Conservation (phyloP, 1,140 invertebrate genomes). For the Octopus bimaculoides region DNA sequence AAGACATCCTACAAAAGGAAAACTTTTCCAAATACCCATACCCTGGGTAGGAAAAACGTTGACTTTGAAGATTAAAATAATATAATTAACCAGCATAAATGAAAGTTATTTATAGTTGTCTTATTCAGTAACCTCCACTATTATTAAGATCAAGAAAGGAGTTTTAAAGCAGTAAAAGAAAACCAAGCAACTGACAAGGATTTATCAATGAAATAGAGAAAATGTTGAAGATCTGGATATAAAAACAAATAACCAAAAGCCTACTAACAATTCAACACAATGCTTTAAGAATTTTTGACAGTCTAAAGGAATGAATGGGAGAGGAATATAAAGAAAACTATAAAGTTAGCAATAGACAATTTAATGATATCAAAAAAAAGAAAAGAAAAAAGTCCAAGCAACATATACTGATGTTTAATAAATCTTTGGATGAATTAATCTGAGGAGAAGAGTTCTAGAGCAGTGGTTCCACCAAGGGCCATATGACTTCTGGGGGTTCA, state of each 20-base stretch:
- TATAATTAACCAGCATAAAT: neutral
- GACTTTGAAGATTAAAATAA: neutral
- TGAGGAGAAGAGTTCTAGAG: neutral
- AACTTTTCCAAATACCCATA: neutral
- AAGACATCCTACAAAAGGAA: neutral
- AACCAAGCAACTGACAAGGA: neutral
- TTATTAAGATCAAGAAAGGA: slow-evolving; percentile 1
- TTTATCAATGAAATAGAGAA: neutral
- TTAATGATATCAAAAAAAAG: neutral
- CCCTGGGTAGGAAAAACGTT: neutral
- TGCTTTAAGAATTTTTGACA: neutral
- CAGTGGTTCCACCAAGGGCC: too few species aligned
- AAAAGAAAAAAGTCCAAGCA: neutral
- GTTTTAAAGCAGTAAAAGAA: slow-evolving; percentile 1
- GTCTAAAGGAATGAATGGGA: neutral
- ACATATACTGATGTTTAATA: neutral
- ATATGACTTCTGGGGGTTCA: too few species aligned
- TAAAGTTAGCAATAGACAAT: neutral
- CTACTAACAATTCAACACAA: slow-evolving; percentile 2
- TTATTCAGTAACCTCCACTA: slow-evolving; percentile 2
- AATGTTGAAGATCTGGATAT: neutral
- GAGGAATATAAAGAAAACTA: neutral
- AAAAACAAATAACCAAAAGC: neutral
- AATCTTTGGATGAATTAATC: neutral
- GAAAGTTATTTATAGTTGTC: too few species aligned